Evolutionary conservation across 2,888 invertebrate genomes (phyloP).

Genomic region (Ormyrus pomaceus): DNA sequence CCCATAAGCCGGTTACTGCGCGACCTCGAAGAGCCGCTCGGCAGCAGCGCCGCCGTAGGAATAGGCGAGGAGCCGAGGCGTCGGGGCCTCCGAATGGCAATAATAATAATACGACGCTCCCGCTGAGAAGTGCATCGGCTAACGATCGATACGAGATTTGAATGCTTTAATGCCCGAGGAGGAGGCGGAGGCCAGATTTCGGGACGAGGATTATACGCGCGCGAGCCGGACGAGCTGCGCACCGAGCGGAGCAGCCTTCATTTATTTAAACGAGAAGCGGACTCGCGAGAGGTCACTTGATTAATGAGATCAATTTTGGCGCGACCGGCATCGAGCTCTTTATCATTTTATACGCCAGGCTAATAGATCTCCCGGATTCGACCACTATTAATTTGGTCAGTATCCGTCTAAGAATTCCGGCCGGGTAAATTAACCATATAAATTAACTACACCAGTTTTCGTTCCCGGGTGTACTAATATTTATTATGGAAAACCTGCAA

Average conservation of each 20-base stretch:
- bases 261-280: constrained; percentile 24
- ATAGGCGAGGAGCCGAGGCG: background rate
- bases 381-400: constrained; percentile 14
- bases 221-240: background rate
- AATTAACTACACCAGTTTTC: too few species aligned
- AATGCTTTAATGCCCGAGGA: constrained; percentile 33
- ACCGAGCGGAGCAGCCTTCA: constrained; percentile 10
- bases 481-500: too few species aligned
- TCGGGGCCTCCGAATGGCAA: constrained; percentile 27
- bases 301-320: constrained; percentile 37
- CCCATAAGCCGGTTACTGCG: constrained; percentile 44
- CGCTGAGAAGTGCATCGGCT: constrained; percentile 2
- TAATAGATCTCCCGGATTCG: background rate
- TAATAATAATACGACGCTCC: constrained; percentile 30
- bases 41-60: too few species aligned
- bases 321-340: constrained; percentile 1
- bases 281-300: constrained; percentile 26
- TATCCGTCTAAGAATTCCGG: too few species aligned
- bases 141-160: constrained; percentile 38
- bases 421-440: too few species aligned
- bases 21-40: constrained; percentile 30
- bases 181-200: background rate
- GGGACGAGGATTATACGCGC: background rate
- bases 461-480: too few species aligned
- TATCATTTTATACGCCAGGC: constrained; percentile 24